Percentiles rank a stretch among this genome's conserved stretches.
phyloP scores from a whole-genome alignment of 2,888 invertebrate species.

The Drosophila monieri region DNA sequence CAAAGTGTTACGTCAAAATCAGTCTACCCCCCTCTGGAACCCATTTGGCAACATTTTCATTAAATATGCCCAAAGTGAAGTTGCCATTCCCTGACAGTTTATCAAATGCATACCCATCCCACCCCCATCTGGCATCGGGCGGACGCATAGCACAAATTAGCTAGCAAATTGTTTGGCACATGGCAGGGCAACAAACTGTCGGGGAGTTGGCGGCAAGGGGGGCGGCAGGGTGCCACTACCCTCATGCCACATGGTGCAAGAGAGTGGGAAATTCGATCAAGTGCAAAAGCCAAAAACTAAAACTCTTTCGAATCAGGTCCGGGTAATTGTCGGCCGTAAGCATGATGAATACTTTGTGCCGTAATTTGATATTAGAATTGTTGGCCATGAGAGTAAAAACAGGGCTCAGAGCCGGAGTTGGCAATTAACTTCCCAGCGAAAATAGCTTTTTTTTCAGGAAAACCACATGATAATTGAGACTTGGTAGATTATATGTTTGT shows the following conservation, averaged over 20 bases:
- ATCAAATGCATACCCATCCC: slow-evolving; percentile 69
- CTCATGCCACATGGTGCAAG: neutral
- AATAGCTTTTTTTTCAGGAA: neutral
- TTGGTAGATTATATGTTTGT: neutral
- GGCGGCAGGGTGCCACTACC: neutral
- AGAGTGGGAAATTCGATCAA: slow-evolving; percentile 29
- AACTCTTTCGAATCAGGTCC: slow-evolving; percentile 25
- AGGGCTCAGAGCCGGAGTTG: slow-evolving; percentile 13
- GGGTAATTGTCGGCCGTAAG: slow-evolving; percentile 24
- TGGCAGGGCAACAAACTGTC: slow-evolving; percentile 53
- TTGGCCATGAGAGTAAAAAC: slow-evolving; percentile 17
- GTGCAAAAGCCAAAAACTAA: slow-evolving; percentile 42
- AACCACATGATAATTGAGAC: neutral
- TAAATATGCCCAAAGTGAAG: slow-evolving; percentile 82
- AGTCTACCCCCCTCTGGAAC: slow-evolving; percentile 47
- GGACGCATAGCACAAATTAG: slow-evolving; percentile 70
- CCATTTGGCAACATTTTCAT: slow-evolving; percentile 80
- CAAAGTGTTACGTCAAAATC: slow-evolving; percentile 81
- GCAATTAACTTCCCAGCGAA: neutral
- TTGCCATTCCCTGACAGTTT: slow-evolving; percentile 78
- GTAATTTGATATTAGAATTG: slow-evolving; percentile 40
- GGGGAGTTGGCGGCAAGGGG: slow-evolving; percentile 1
- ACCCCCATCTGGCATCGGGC: slow-evolving; percentile 11
- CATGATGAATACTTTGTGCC: slow-evolving; percentile 35
- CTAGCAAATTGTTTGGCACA: slow-evolving; percentile 75